Evolutionary conservation across 2,888 invertebrate species (phyloP).

Genomic region (Sepioteuthis lessoniana): DNA sequence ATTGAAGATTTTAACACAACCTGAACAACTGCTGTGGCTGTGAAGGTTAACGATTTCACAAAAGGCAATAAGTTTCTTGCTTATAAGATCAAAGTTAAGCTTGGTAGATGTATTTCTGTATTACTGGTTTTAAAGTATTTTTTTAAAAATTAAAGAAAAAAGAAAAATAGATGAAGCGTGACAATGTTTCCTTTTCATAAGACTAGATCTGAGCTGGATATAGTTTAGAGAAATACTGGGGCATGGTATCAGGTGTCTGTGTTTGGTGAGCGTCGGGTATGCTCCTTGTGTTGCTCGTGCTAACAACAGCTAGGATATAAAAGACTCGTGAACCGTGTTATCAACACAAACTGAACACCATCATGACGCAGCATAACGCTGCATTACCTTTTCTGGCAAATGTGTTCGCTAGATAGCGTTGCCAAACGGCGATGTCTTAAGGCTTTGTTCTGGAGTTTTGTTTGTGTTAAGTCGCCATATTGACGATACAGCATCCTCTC

Average conservation of each 20-base stretch:
- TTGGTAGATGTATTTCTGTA: too few species aligned
- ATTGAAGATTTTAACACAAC: too few species aligned
- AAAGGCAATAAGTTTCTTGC: too few species aligned
- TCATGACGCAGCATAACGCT: constrained; percentile 38
- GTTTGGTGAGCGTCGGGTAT: not conserved
- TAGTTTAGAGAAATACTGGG: not conserved
- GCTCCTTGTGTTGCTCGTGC: not conserved
- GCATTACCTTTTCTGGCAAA: not conserved
- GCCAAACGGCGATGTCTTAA: not conserved
- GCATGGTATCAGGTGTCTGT: not conserved
- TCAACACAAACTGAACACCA: not conserved
- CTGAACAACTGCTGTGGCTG: too few species aligned
- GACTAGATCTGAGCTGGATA: too few species aligned
- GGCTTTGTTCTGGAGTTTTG: not conserved
- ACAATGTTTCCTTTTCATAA: too few species aligned
- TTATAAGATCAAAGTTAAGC: too few species aligned
- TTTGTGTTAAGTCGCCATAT: not conserved
- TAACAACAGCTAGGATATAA: not conserved
- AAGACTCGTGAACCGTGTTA: not conserved
- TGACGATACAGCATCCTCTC: not conserved
- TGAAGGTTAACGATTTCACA: too few species aligned
- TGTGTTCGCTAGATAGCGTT: constrained; percentile 37
- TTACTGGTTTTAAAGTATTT: too few species aligned
- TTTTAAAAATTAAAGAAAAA: too few species aligned
- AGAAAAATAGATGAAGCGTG: too few species aligned